These are phyloP conservation scores for Euthynnus affinis DNA, from an alignment of 2,797 vertebrate genomes.

Conservation along the genomic window DNA sequence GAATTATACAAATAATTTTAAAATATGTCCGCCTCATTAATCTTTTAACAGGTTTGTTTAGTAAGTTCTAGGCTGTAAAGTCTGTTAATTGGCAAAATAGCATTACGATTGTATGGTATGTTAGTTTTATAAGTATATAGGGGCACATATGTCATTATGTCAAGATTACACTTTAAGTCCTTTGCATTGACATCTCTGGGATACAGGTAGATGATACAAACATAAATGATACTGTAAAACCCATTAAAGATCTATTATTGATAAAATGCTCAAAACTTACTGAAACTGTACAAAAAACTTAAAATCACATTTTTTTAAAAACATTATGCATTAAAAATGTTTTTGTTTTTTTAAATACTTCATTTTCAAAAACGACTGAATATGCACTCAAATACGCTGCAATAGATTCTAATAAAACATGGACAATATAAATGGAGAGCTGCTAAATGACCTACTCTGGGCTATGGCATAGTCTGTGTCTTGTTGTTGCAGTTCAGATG, in stretches of 20 bases:
- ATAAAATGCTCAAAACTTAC: background rate
- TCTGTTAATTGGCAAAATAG: background rate
- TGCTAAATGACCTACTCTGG: background rate
- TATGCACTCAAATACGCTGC: background rate
- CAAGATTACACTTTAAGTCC: background rate
- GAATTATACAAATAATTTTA: background rate
- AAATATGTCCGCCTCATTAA: background rate
- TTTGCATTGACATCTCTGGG: background rate
- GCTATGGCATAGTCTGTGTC: conserved; percentile 7
- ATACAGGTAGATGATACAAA: background rate
- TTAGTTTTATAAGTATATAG: background rate
- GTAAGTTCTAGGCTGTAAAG: background rate
- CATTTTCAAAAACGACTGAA: background rate
- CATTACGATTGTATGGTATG: background rate
- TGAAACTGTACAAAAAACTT: too few species aligned
- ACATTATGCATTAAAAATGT: background rate
- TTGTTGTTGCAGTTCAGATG: conserved; percentile 46
- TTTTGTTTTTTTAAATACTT: too few species aligned
- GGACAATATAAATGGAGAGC: background rate
- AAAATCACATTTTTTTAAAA: too few species aligned
- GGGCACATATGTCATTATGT: background rate
- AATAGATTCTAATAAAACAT: background rate
- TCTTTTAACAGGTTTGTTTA: background rate
- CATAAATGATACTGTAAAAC: background rate
- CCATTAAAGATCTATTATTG: background rate